Evolutionary conservation across 2,113 vertebrate species (phyloP).

Genomic region (Corythornis madagascariensis): DNA sequence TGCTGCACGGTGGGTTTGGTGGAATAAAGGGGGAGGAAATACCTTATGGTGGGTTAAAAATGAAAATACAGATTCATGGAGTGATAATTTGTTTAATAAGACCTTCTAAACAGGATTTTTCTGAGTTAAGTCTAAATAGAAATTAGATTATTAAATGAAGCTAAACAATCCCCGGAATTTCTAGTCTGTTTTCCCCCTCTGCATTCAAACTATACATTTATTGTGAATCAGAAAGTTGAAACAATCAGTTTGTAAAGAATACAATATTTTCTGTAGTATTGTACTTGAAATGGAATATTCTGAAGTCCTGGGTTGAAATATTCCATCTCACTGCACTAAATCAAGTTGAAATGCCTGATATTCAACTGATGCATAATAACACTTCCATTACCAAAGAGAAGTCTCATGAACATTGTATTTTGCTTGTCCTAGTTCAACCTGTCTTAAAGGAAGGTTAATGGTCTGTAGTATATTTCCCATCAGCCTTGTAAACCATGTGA

Average conservation of each 20-base stretch:
- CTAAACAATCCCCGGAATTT: not conserved
- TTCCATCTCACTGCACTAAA: not conserved
- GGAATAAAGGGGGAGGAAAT: not conserved
- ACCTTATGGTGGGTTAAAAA: not conserved
- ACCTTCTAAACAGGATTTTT: not conserved
- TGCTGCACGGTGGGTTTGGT: rapidly evolving
- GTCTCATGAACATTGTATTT: not conserved
- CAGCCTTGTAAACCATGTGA: not conserved
- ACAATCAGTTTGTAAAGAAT: not conserved
- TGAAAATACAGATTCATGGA: not conserved
- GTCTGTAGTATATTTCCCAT: not conserved
- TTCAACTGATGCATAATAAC: not conserved
- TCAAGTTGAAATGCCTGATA: not conserved
- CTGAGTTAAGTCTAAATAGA: not conserved
- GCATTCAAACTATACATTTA: not conserved
- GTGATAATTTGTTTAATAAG: not conserved
- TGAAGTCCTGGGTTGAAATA: not conserved
- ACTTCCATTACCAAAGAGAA: not conserved
- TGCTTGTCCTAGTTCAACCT: not conserved
- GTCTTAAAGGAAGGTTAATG: not conserved
- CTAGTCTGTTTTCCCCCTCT: not conserved
- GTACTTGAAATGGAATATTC: conserved; percentile 45
- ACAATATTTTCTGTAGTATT: not conserved
- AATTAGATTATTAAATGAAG: not conserved
- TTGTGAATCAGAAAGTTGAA: not conserved